Evolutionary conservation across 92 coral and sea anemone genomes (phyloP), one percentile per base, ranked within the genome.

Genomic region (Ricordea florida): DNA sequence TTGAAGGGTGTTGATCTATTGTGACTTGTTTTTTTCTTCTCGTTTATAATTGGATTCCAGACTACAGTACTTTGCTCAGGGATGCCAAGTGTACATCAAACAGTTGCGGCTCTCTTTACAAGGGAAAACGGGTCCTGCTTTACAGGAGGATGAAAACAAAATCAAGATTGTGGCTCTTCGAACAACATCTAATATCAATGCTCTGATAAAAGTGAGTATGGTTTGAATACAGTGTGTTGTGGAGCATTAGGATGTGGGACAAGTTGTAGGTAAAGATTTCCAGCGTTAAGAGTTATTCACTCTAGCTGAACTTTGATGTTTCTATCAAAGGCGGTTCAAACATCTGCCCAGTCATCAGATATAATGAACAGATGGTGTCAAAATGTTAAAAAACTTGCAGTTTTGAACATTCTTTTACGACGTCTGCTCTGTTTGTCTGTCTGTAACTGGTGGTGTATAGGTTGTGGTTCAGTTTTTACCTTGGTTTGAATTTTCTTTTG

Each of bases 31-130:
- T 55, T 13, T 33, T 3, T 14, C n/a, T 33, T 11, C 28, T 49
- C 22, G 2, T 31, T 41, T 10, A 9, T 65, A 17, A 37, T 4
- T 56, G 53, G 10, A n/a, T 24, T 11, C 11, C 76, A 94, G 98
- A 62, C 81, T 94, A 76, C 98, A 94, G 88, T 94, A 85, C 80
- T 93, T 94, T 89, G 98, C 97, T 13, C 98, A 92, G 69, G 96
- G 98, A 10, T 94, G 97, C 76, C 98, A 94, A 61, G 86, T 92
- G 74, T 94, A 94, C 58, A 94, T 94, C 79, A 94, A 94, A 62
- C 98, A 94, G 25, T 60, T 94, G 35, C 72, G 90, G 46, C 70
- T 94, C 74, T 90, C 98, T 0, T 81, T 94, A 3, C 88, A 94
- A 69, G 97, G 87, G 13, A 92, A 91, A 40, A 75, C 92, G 25